Evolutionary conservation across 2,888 invertebrate species (phyloP).

Genomic region (Incurvaria masculella): DNA sequence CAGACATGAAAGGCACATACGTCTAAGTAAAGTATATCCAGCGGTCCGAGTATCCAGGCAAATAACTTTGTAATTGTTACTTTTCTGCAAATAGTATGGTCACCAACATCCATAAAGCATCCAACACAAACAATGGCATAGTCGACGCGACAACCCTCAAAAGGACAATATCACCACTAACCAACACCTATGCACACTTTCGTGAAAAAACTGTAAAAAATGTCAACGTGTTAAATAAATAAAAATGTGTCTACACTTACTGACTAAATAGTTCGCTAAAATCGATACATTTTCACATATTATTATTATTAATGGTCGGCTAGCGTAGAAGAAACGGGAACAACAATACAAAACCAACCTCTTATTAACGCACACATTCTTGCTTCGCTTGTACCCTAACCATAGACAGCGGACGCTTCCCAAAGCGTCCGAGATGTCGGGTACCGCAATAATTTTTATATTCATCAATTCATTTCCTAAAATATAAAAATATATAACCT

Average conservation of each 20-base stretch:
- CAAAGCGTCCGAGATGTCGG: too few species aligned
- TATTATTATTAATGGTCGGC: constrained; percentile 23
- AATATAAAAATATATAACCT: too few species aligned
- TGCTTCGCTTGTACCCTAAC: too few species aligned
- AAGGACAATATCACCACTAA: constrained; percentile 10
- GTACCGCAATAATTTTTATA: too few species aligned
- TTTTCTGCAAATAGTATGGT: too few species aligned
- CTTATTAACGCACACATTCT: too few species aligned
- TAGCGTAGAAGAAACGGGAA: constrained; percentile 34
- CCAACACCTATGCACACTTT: neutral
- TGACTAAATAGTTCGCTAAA: constrained; percentile 40
- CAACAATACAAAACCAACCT: too few species aligned
- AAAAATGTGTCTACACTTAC: constrained; percentile 36
- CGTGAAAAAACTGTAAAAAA: constrained; percentile 20
- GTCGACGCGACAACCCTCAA: constrained; percentile 13
- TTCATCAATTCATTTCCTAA: too few species aligned
- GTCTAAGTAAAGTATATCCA: constrained; percentile 1
- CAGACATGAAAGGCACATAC: neutral
- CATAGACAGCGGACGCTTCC: too few species aligned
- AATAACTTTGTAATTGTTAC: constrained; percentile 12
- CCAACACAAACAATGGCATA: constrained; percentile 9
- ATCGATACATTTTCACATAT: constrained; percentile 29
- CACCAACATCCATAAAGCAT: too few species aligned
- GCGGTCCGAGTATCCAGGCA: constrained; percentile 12
- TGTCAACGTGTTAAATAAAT: constrained; percentile 33